Percentiles rank a stretch among this genome's conserved stretches.
phyloP scores from a whole-genome alignment of 1,140 invertebrate species.

The Acromyrmex echinatior region DNA sequence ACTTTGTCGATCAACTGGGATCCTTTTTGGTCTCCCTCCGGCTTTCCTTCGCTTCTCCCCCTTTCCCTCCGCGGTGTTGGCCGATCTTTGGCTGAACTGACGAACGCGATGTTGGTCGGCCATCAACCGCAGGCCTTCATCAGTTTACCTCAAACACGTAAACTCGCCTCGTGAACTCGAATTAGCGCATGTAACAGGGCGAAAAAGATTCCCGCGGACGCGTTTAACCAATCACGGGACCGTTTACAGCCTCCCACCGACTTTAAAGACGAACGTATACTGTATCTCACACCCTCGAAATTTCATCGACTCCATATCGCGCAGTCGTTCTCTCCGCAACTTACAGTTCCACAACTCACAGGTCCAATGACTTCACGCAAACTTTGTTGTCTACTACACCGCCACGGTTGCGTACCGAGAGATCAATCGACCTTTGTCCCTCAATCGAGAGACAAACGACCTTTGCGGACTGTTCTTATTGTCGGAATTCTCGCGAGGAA shows the following conservation, averaged over 20 bases:
- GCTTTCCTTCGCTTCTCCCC: too few species aligned
- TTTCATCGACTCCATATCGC: conserved; percentile 40
- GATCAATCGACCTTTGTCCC: background rate
- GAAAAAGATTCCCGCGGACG: conserved; percentile 55
- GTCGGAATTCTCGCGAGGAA: too few species aligned
- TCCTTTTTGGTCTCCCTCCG: background rate
- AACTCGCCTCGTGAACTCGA: conserved; percentile 60
- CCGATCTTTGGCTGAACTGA: conserved; percentile 28
- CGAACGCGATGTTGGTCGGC: conserved; percentile 39
- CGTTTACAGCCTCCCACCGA: conserved; percentile 64
- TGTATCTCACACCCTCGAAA: conserved; percentile 44
- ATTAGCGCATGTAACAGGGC: conserved; percentile 58
- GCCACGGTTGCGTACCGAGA: background rate
- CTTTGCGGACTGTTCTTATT: background rate
- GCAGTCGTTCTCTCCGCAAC: conserved; percentile 14
- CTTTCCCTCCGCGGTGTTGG: background rate
- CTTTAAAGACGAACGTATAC: conserved; percentile 69
- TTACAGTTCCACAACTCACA: background rate
- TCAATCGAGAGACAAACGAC: background rate
- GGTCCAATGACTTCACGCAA: background rate
- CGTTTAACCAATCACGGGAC: conserved; percentile 67
- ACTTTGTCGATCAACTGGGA: conserved; percentile 3
- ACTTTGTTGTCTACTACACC: background rate
- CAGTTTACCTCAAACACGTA: conserved; percentile 41
- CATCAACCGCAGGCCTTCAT: conserved; percentile 65